Evolutionary conservation across 1,140 invertebrate species (phyloP).

Genomic region (Anadara kagoshimensis): DNA sequence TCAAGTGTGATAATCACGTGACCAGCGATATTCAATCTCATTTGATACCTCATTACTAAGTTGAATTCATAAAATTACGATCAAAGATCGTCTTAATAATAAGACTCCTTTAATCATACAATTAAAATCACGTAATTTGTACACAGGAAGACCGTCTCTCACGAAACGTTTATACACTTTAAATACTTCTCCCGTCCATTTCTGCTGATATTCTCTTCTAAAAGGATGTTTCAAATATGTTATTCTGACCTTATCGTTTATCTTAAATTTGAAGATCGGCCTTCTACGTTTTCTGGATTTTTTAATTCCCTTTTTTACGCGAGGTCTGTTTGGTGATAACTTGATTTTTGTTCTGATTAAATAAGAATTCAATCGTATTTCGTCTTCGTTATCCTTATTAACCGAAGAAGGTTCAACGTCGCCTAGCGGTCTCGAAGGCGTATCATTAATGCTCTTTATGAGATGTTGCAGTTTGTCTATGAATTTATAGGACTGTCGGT

Average conservation of each 20-base stretch:
- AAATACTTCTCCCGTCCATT: conserved; percentile 39
- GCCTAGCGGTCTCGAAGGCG: conserved; percentile 16
- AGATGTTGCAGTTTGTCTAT: conserved; percentile 3
- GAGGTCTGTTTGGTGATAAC: neutral
- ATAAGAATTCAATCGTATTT: conserved; percentile 22
- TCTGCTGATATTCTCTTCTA: conserved; percentile 36
- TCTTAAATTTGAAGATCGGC: conserved; percentile 24
- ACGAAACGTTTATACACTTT: conserved; percentile 21
- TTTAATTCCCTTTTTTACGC: neutral
- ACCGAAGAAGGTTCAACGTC: conserved; percentile 1
- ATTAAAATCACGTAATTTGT: conserved; percentile 31
- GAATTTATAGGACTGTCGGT: conserved; percentile 7
- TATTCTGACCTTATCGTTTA: conserved; percentile 33
- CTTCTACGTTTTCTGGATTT: neutral
- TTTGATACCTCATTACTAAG: too few species aligned
- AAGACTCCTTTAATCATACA: too few species aligned
- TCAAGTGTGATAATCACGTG: too few species aligned
- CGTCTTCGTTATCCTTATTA: conserved; percentile 22
- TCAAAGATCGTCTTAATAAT: too few species aligned
- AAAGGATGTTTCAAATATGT: conserved; percentile 27
- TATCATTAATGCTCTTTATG: conserved; percentile 1
- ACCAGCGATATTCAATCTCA: too few species aligned
- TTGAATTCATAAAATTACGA: too few species aligned
- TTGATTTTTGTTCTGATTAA: conserved; percentile 2
- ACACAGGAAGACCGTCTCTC: conserved; percentile 22